A percentile compares a stretch with the other conserved stretches of the same genome.
These are phyloP conservation scores for Indicator maculatus DNA, from an alignment of 2,113 vertebrate species.

Conservation along the genomic window DNA sequence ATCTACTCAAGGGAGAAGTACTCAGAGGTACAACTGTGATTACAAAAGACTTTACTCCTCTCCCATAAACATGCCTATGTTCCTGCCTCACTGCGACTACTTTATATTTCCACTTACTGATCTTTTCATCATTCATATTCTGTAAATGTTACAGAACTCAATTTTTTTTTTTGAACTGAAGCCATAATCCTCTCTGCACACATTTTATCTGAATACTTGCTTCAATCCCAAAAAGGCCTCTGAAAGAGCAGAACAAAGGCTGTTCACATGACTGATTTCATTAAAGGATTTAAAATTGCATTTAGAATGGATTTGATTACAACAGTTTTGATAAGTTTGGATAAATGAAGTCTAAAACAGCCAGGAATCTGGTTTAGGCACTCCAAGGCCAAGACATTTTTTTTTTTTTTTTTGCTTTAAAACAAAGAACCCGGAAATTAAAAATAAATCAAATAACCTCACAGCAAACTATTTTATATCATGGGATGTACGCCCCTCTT, in stretches of 20 bases:
- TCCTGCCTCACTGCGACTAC: not conserved
- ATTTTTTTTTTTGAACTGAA: not conserved
- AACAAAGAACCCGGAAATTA: not conserved
- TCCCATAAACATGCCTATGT: not conserved
- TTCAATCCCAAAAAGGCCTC: not conserved
- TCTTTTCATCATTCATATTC: not conserved
- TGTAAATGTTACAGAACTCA: not conserved
- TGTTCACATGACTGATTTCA: conserved; percentile 27
- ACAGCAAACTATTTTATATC: not conserved
- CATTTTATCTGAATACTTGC: not conserved
- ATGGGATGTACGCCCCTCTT: not conserved
- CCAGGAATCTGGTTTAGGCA: not conserved
- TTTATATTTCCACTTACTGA: not conserved
- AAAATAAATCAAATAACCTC: not conserved
- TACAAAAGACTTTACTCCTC: not conserved
- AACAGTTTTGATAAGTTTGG: not conserved
- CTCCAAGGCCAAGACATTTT: not conserved
- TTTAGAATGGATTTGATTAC: conserved; percentile 25
- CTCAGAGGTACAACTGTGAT: not conserved
- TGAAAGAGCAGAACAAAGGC: not conserved
- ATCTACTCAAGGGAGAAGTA: not conserved
- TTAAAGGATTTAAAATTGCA: conserved; percentile 39
- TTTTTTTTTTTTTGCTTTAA: not conserved
- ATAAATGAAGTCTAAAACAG: not conserved
- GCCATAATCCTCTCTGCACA: not conserved